Evolutionary conservation across 2,113 vertebrate genomes (phyloP).

Genomic region (Pachypanchax playfairii): DNA sequence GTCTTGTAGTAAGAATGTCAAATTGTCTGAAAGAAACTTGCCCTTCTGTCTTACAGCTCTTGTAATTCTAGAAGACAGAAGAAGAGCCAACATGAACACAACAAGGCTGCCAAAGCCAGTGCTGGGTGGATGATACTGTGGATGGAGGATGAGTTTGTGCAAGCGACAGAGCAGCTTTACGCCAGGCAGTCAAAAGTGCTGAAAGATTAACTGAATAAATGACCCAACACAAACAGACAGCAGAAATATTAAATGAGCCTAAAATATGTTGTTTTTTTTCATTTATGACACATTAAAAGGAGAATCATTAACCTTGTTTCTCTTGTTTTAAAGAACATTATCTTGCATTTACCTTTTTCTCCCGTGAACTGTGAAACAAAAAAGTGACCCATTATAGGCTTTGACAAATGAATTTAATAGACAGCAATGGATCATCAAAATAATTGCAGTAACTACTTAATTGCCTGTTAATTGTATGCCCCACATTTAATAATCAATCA

Average conservation of each 20-base stretch:
- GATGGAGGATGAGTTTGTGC: slow-evolving; percentile 14
- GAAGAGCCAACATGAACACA: slow-evolving; percentile 22
- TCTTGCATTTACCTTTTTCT: background rate
- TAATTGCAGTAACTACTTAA: too few species aligned
- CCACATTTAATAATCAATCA: too few species aligned
- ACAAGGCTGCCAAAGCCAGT: background rate
- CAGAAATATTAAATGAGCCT: slow-evolving; percentile 10
- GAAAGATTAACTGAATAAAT: slow-evolving; percentile 44
- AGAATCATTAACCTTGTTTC: slow-evolving; percentile 15
- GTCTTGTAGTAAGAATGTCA: slow-evolving; percentile 50
- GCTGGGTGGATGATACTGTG: slow-evolving; percentile 21
- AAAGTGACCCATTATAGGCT: background rate
- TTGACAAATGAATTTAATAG: background rate
- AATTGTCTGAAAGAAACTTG: slow-evolving; percentile 42
- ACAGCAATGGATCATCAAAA: too few species aligned
- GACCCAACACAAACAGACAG: slow-evolving; percentile 42
- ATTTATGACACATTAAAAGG: slow-evolving; percentile 6
- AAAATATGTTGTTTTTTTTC: slow-evolving; percentile 18
- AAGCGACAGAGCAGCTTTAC: slow-evolving; percentile 23
- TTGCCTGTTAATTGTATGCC: too few species aligned
- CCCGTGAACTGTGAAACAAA: background rate
- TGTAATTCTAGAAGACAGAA: slow-evolving; percentile 47
- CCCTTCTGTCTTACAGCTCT: slow-evolving; percentile 33
- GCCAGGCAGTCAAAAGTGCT: slow-evolving; percentile 25
- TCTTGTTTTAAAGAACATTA: background rate